These are phyloP conservation scores for Allygus modestus DNA, from an alignment of 2,888 invertebrate genomes.

Conservation along the genomic window DNA sequence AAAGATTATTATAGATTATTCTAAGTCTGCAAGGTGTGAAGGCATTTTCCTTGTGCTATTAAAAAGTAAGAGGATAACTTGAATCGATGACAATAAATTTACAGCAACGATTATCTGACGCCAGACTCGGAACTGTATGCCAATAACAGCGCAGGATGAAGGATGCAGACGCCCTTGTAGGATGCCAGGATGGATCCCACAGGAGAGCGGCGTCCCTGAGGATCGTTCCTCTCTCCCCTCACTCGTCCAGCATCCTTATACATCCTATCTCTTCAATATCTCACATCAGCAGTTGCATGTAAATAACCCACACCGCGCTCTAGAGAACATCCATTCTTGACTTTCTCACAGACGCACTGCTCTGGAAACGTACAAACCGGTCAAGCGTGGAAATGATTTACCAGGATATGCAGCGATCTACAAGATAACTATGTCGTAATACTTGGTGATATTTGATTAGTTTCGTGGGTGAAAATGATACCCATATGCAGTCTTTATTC, in stretches of 20 bases:
- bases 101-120: background rate
- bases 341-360: background rate
- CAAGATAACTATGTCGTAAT: no score
- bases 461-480: no score
- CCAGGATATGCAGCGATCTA: no score
- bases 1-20: no score
- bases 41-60: background rate
- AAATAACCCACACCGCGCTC: background rate
- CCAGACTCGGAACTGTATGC: background rate
- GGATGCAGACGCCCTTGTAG: background rate
- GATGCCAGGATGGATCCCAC: background rate
- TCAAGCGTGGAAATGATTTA: background rate
- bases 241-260: conserved; percentile 19
- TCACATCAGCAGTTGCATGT: background rate
- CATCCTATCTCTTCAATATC: background rate
- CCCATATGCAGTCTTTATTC: no score
- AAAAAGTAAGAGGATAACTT: background rate
- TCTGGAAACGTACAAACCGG: background rate
- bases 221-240: background rate
- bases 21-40: no score
- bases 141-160: conserved; percentile 24
- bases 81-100: background rate
- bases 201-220: conserved; percentile 12
- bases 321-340: background rate
- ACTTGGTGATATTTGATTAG: no score